Percentiles rank a stretch among this genome's conserved stretches.
Conservation (phyloP, 2,113 vertebrate species). For the Epinephelus fuscoguttatus region DNA sequence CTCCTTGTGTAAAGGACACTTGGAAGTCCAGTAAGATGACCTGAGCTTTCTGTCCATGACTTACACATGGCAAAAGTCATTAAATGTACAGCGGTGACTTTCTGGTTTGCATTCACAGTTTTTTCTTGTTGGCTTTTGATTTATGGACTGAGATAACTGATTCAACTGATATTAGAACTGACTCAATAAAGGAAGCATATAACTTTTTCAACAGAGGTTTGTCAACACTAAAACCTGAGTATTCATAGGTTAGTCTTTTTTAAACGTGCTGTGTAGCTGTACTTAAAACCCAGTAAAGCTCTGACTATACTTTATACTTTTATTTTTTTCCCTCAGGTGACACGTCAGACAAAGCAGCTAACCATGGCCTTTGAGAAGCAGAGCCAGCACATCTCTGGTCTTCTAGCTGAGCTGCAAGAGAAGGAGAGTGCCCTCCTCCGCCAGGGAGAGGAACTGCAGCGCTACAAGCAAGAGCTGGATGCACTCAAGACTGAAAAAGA, state of each 20-base stretch:
- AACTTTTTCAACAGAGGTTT: background rate
- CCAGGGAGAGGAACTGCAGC: constrained; percentile 76
- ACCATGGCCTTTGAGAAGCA: constrained; percentile 86
- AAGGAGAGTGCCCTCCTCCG: constrained; percentile 78
- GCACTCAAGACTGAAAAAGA: constrained; percentile 45
- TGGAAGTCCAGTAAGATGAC: background rate
- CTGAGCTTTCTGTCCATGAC: background rate
- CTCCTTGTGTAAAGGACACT: background rate
- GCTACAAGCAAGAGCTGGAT: constrained; percentile 64
- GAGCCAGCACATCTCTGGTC: constrained; percentile 82
- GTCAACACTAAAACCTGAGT: background rate
- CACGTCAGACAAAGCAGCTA: constrained; percentile 83
- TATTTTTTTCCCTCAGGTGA: constrained; percentile 69
- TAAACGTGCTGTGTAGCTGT: background rate
- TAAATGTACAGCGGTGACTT: background rate
- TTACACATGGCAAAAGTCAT: background rate
- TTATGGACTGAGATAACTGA: background rate
- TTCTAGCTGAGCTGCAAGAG: constrained; percentile 82
- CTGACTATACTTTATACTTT: background rate
- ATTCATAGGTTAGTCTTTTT: background rate
- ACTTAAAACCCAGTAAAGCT: background rate
- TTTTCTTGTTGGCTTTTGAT: background rate
- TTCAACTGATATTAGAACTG: background rate
- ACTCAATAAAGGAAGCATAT: background rate
- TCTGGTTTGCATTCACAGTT: background rate